Base-by-base conservation (phyloP, 2,888 invertebrate genomes). In the Esperia sulphurella region DNA sequence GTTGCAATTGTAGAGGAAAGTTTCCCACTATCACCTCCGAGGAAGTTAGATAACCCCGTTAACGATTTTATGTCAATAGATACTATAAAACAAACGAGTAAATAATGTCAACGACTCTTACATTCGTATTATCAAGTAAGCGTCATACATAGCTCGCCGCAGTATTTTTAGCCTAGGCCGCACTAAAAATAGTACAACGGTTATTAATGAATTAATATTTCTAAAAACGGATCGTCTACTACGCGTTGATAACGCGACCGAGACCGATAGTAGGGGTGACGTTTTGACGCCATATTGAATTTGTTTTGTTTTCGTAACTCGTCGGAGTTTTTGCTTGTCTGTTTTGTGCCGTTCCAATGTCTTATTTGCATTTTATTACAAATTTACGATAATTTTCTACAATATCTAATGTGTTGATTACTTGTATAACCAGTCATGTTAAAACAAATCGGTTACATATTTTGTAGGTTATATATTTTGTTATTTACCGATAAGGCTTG, bases 201-300 rank as follows among this genome's bases (percentile, higher is more conserved):
- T 89, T 88, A 89, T 89, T 84, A 88, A 85, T 84, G 87, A 86
- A 88, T 88, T 89, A 89, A 89, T 89, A 89, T 89, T 88, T 89
- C 89, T 89, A 89, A 89, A 89, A 88, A 89, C 77, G 85, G 88
- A 87, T 78, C 81, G 84, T 83, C 83, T 84, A 80, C 84, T 10
- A 78, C 76, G 56, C 56, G 66, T 58, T 83, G 87, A 87, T 87
- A 87, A 86, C 84, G 74, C 64, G 76, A 52, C 71, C 72, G 81
- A 77, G 75, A 76, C 76, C 77, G 85, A 84, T 85, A 82, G 75
- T 67, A 66, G 55, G 57, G 48, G 62, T 84, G 83, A 84, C 44
- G 86, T 77, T 60, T 59, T 54, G 54, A 52, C 68, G 79, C 72
- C 79, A 71, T 76, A 51, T 78, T 75, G 63, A 56, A 65, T 71